Evolutionary conservation across 2,888 invertebrate species (phyloP).

Genomic region (Lasioglossum villosulum): DNA sequence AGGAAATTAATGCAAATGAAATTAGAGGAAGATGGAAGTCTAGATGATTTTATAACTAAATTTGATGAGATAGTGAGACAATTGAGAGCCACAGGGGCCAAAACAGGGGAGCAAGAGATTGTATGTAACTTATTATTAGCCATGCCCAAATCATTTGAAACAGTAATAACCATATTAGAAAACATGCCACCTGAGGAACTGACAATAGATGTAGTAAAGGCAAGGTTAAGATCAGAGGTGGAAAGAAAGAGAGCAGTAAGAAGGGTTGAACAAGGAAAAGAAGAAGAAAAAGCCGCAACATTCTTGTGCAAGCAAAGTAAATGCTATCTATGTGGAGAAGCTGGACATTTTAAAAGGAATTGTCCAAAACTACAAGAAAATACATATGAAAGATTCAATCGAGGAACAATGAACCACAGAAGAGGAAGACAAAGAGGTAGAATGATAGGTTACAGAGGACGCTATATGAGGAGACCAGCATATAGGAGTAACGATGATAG

Average conservation of each 20-base stretch:
- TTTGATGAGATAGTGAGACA: too few species aligned
- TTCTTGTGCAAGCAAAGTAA: not conserved
- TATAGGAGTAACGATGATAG: too few species aligned
- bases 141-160: constrained; percentile 19
- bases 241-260: not conserved
- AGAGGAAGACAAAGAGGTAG: not conserved
- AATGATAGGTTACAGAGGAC: too few species aligned
- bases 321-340: constrained; percentile 13
- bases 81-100: too few species aligned
- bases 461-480: too few species aligned
- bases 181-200: not conserved
- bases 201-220: not conserved
- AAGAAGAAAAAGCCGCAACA: not conserved
- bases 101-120: not conserved
- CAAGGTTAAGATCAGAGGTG: not conserved
- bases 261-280: not conserved
- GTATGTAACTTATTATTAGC: not conserved
- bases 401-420: not conserved
- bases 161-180: not conserved
- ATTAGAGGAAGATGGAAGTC: too few species aligned
- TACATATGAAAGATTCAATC: not conserved
- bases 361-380: not conserved
- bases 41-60: too few species aligned
- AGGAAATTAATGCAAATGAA: too few species aligned
- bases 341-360: constrained; percentile 9